Evolutionary conservation across 2,888 invertebrate genomes (phyloP).

Genomic region (Drosophila sordidapex): DNA sequence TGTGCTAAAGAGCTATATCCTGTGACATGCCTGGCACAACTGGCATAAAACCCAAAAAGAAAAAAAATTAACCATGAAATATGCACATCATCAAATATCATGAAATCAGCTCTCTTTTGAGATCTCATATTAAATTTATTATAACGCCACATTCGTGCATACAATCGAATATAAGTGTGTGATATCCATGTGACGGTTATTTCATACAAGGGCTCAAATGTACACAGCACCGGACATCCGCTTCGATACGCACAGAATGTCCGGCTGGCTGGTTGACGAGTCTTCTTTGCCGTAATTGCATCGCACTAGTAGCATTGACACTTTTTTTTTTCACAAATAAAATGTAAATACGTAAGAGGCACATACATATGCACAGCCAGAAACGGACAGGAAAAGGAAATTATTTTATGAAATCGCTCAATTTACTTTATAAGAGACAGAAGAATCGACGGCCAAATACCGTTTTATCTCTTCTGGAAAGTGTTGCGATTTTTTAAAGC

Average conservation of each 20-base stretch:
- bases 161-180: not conserved
- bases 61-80: conserved; percentile 37
- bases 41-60: conserved; percentile 35
- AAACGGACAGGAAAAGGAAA: conserved; percentile 67
- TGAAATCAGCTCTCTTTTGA: conserved; percentile 34
- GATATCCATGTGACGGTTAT: conserved; percentile 29
- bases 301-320: conserved; percentile 49
- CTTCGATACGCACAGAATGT: conserved; percentile 35
- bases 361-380: conserved; percentile 11
- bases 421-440: conserved; percentile 58
- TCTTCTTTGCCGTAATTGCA: conserved; percentile 53
- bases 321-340: conserved; percentile 47
- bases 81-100: conserved; percentile 43
- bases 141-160: conserved; percentile 22
- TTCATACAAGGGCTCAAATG: conserved; percentile 23
- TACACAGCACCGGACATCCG: conserved; percentile 52
- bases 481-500: not conserved
- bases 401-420: conserved; percentile 77
- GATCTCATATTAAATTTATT: conserved; percentile 55
- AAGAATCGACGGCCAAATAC: conserved; percentile 18
- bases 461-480: not conserved
- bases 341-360: conserved; percentile 46
- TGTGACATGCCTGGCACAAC: conserved; percentile 44
- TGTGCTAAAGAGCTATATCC: conserved; percentile 65
- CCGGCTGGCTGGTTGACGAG: conserved; percentile 2